Base-by-base conservation (phyloP, 2,888 invertebrate genomes). In the Calliphora vomitoria region DNA sequence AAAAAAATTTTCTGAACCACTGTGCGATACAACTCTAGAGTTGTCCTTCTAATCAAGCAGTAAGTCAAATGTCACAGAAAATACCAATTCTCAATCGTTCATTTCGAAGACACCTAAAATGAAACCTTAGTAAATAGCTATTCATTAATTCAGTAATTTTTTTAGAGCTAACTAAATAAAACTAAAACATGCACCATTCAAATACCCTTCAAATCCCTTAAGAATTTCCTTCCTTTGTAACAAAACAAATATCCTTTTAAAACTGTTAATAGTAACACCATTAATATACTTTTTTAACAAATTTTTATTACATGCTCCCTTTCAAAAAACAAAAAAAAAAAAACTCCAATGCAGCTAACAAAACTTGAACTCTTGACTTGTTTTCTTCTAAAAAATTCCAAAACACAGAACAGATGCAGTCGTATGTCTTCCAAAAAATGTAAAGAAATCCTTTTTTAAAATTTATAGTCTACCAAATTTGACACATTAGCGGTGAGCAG, bases 201-300 rank as follows among this genome's bases (percentile, higher is more conserved):
- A 5, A 8, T 20, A 58, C 4, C 10, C 15, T 66, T 74, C 10
- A 78, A 85, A 69, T 85, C 84, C 68, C 74, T 68, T 80, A 69
- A 75, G 80, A 62, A 50, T 53, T 44, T 18, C 18, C 53, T 69
- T 80, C 68, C 44, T 72, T 50, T 25, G 3, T 50, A 2, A 10
- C 1, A 18, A 83, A 76, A 78, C 53, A 78, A 82, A 85, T 79
- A 78, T 87, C 82, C 69, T 75, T 85, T 79, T 87, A 87, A 87
- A 87, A 87, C 87, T 87, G 87, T 82, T 87, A 87, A 87, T 87
- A 79, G 85, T 82, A 85, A 87, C 87, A 82, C 87, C 71, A 87
- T 87, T 85, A 85, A 87, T 85, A 75, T 82, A 47, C 13, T 83
- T 79, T 80, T 81, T 79, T 58, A 87, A 87, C 85, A 87, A 85